phyloP scores from a whole-genome alignment of 2,888 invertebrate species.

The Melieria crassipennis region DNA sequence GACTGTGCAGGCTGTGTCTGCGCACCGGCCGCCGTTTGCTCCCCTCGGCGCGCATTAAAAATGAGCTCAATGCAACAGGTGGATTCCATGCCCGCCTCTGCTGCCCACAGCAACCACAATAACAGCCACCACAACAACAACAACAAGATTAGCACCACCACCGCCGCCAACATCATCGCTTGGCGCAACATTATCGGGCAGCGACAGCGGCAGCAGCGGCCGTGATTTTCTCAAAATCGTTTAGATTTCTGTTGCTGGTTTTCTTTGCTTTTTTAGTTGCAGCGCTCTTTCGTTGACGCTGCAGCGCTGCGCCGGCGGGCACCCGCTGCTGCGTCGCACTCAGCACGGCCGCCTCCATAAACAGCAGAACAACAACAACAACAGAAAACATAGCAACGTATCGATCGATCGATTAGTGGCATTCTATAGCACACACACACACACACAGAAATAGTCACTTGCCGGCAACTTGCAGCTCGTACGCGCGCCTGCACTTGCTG shows the following conservation, averaged over 20 bases:
- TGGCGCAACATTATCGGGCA: not conserved
- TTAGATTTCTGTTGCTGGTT: slow-evolving; percentile 12
- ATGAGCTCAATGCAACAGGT: slow-evolving; percentile 60
- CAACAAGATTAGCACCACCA: slow-evolving; percentile 33
- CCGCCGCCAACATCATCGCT: slow-evolving; percentile 40
- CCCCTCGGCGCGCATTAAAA: slow-evolving; percentile 44
- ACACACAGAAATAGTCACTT: not conserved
- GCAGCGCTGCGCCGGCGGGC: too few relatives aligned
- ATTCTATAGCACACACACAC: slow-evolving; percentile 30
- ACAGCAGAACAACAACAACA: not conserved
- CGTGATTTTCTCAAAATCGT: slow-evolving; percentile 27
- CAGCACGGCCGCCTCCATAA: too few relatives aligned
- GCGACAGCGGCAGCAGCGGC: slow-evolving; percentile 13
- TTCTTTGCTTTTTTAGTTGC: too few relatives aligned
- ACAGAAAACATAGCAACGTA: not conserved
- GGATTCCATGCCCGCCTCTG: slow-evolving; percentile 49
- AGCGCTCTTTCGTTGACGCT: too few relatives aligned
- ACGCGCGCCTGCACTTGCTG: not conserved
- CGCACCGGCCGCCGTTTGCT: slow-evolving; percentile 30
- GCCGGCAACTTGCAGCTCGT: not conserved
- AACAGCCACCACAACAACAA: slow-evolving; percentile 30
- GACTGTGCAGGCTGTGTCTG: slow-evolving; percentile 24
- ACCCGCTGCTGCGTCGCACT: too few relatives aligned
- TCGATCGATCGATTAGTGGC: slow-evolving; percentile 39
- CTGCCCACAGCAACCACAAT: slow-evolving; percentile 15